phyloP scores from a whole-genome alignment of 2,113 vertebrate genomes.

The Anoplopoma fimbria region DNA sequence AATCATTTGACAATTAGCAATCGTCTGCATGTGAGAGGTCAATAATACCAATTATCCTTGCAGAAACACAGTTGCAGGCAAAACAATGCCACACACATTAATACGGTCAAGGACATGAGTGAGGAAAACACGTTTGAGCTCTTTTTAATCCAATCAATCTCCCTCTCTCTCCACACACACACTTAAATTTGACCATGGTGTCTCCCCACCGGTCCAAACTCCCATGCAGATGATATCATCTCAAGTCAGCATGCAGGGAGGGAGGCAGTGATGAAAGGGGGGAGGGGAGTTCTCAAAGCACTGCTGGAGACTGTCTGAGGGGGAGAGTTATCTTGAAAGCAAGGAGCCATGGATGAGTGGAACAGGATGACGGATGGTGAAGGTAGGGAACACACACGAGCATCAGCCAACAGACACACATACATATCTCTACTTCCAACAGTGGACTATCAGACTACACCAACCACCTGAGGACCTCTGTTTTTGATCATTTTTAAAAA shows the following conservation, averaged over 20 bases:
- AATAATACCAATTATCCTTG: constrained; percentile 30
- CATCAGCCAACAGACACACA: constrained; percentile 12
- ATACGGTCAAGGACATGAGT: constrained; percentile 19
- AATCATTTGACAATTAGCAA: constrained; percentile 19
- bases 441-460: not conserved
- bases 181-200: constrained; percentile 12
- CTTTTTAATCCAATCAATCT: constrained; percentile 30
- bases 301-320: constrained; percentile 53
- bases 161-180: not conserved
- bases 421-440: not conserved
- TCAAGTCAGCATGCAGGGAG: constrained; percentile 20
- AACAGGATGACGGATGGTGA: constrained; percentile 48
- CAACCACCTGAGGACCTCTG: not conserved
- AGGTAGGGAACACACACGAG: constrained; percentile 34
- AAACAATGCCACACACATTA: not conserved
- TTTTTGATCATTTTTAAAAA: not conserved
- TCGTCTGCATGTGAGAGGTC: constrained; percentile 22
- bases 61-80: not conserved
- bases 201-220: constrained; percentile 40
- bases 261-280: constrained; percentile 16
- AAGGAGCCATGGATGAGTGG: constrained; percentile 66
- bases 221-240: constrained; percentile 63
- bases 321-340: constrained; percentile 61
- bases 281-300: constrained; percentile 37
- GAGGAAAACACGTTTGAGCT: not conserved